Conservation (phyloP, 1,140 invertebrate species). For the Euglossa dilemma region DNA sequence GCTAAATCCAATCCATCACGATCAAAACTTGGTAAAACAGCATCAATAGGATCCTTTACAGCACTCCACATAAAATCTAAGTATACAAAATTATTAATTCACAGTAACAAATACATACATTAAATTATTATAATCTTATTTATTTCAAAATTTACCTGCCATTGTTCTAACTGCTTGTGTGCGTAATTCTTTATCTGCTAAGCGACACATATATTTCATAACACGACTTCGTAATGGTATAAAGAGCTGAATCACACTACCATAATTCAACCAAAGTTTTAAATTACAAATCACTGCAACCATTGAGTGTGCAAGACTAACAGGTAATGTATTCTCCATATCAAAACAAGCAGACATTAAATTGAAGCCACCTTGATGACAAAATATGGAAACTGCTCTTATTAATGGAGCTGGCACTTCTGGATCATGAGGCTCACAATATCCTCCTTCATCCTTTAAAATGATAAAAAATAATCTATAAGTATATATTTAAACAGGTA, state of each 20-base stretch:
- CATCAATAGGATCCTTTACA: slow-evolving; percentile 94
- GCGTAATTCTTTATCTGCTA: slow-evolving; percentile 94
- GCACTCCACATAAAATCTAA: slow-evolving; percentile 96
- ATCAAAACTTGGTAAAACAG: slow-evolving; percentile 91
- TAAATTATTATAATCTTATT: not conserved
- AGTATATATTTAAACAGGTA: not conserved
- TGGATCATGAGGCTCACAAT: slow-evolving; percentile 95
- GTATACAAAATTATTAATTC: slow-evolving; percentile 42
- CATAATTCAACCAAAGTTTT: slow-evolving; percentile 96
- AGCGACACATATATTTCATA: slow-evolving; percentile 95
- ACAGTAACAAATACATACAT: slow-evolving; percentile 11
- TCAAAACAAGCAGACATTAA: slow-evolving; percentile 94
- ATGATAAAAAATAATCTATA: slow-evolving; percentile 25
- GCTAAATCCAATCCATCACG: slow-evolving; percentile 94
- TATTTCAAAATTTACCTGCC: slow-evolving; percentile 85
- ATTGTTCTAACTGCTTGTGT: slow-evolving; percentile 93
- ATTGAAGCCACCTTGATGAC: slow-evolving; percentile 93
- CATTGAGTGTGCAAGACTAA: slow-evolving; percentile 94
- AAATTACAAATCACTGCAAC: slow-evolving; percentile 95
- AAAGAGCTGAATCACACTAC: slow-evolving; percentile 93
- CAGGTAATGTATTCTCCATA: slow-evolving; percentile 89
- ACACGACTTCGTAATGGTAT: slow-evolving; percentile 93
- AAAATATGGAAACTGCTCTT: slow-evolving; percentile 95
- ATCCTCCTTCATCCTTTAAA: slow-evolving; percentile 82
- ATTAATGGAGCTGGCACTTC: slow-evolving; percentile 95